Conservation (phyloP, 2,113 vertebrate genomes). For the Euleptes europaea region DNA sequence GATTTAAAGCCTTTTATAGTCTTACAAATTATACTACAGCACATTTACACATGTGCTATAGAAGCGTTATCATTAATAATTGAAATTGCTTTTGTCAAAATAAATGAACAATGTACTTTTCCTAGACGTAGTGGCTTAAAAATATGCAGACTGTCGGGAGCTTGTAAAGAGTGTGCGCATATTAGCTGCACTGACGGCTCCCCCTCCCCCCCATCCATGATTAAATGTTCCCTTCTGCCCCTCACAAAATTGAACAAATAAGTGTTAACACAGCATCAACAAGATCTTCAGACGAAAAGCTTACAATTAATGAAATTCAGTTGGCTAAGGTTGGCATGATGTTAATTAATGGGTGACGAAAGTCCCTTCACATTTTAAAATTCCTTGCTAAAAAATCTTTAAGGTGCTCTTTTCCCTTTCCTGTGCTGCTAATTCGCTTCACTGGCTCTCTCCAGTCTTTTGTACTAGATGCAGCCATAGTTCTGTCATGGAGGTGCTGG, state of each 20-base stretch:
- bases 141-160: slow-evolving; percentile 4
- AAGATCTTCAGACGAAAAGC: background rate
- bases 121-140: slow-evolving; percentile 9
- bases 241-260: background rate
- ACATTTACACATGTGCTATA: slow-evolving; percentile 14
- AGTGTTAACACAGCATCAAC: background rate
- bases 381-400: background rate
- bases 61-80: slow-evolving; percentile 36
- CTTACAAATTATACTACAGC: slow-evolving; percentile 25
- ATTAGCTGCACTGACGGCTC: slow-evolving; percentile 4
- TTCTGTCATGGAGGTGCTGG: background rate
- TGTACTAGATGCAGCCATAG: background rate
- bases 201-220: background rate
- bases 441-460: background rate
- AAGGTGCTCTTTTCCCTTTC: background rate
- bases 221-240: slow-evolving; percentile 1
- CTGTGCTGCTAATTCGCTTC: background rate
- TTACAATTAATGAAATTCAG: background rate
- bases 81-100: slow-evolving; percentile 33
- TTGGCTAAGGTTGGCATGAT: slow-evolving; percentile 1
- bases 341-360: background rate
- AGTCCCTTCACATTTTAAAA: background rate
- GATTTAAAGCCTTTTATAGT: slow-evolving; percentile 29
- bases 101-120: slow-evolving; percentile 22
- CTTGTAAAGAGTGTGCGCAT: background rate